phyloP scores from a whole-genome alignment of 2,113 vertebrate genomes.

The Nothocercus nigrocapillus region DNA sequence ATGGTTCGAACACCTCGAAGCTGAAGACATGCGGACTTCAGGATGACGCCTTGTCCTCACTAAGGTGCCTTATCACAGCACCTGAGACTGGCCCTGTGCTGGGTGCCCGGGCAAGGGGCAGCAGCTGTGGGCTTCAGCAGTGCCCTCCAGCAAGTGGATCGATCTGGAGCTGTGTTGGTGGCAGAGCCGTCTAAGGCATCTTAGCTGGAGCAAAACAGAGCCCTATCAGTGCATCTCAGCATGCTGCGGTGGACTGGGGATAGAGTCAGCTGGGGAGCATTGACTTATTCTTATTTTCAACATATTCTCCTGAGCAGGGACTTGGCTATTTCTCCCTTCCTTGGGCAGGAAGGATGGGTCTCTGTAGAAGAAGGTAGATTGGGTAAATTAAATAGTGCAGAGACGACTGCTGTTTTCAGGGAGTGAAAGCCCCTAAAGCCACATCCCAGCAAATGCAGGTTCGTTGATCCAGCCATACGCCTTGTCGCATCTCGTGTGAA shows the following conservation, averaged over 20 bases:
- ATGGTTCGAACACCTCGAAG: neutral
- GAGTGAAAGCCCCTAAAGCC: conserved; percentile 31
- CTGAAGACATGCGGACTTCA: neutral
- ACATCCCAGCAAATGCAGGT: neutral
- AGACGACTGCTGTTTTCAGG: conserved; percentile 3
- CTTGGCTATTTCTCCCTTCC: neutral
- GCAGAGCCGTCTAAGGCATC: neutral
- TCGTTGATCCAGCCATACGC: conserved; percentile 42
- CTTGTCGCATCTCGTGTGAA: conserved; percentile 65
- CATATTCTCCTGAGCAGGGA: neutral
- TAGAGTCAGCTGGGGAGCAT: neutral
- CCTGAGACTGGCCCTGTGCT: neutral
- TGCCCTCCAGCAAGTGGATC: neutral
- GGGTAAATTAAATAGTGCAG: neutral
- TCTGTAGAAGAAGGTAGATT: neutral
- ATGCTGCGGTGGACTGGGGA: accelerated
- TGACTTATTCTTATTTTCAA: neutral
- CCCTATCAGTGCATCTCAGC: neutral
- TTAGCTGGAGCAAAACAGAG: accelerated
- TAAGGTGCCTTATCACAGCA: neutral
- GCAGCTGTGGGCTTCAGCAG: neutral
- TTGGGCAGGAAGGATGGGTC: neutral
- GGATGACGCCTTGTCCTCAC: neutral
- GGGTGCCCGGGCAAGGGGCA: neutral
- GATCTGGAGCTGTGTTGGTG: neutral